Conservation (phyloP, 2,888 invertebrate species). For the Proisotoma minuta region DNA sequence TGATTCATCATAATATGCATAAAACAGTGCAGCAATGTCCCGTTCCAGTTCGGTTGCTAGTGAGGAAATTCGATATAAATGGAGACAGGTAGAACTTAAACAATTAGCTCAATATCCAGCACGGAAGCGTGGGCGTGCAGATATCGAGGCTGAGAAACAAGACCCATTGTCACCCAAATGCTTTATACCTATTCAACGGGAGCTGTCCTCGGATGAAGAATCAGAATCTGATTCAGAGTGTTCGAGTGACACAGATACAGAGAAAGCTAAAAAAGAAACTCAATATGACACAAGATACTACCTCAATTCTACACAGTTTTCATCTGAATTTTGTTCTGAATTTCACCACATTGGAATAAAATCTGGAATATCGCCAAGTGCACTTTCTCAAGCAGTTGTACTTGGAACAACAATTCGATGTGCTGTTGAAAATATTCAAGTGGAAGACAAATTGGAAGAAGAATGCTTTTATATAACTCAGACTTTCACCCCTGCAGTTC, state of each 20-base stretch:
- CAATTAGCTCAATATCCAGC: slow-evolving; percentile 28
- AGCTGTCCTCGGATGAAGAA: slow-evolving; percentile 20
- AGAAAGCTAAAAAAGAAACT: slow-evolving; percentile 47
- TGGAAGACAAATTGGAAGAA: slow-evolving; percentile 2
- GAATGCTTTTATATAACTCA: slow-evolving; percentile 23
- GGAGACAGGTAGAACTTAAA: slow-evolving; percentile 40
- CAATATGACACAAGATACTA: slow-evolving; percentile 56
- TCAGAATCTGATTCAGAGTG: slow-evolving; percentile 22
- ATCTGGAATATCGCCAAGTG: slow-evolving; percentile 17
- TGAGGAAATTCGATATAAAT: slow-evolving; percentile 26
- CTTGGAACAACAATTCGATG: slow-evolving; percentile 38
- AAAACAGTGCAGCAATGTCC: slow-evolving; percentile 19
- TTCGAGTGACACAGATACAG: slow-evolving; percentile 18
- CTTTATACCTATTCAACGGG: slow-evolving; percentile 39
- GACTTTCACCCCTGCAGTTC: slow-evolving; percentile 36
- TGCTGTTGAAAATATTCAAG: slow-evolving; percentile 18
- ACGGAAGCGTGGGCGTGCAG: slow-evolving; percentile 20
- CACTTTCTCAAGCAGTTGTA: slow-evolving; percentile 28
- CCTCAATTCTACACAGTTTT: slow-evolving; percentile 57
- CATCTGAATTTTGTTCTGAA: slow-evolving; percentile 37
- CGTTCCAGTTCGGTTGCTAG: slow-evolving; percentile 29
- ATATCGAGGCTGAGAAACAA: slow-evolving; percentile 3
- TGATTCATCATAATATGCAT: neutral
- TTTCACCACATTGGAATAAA: slow-evolving; percentile 31
- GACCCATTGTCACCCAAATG: slow-evolving; percentile 37